Evolutionary conservation across 2,113 vertebrate species (phyloP).

Genomic region (Passer montanus): DNA sequence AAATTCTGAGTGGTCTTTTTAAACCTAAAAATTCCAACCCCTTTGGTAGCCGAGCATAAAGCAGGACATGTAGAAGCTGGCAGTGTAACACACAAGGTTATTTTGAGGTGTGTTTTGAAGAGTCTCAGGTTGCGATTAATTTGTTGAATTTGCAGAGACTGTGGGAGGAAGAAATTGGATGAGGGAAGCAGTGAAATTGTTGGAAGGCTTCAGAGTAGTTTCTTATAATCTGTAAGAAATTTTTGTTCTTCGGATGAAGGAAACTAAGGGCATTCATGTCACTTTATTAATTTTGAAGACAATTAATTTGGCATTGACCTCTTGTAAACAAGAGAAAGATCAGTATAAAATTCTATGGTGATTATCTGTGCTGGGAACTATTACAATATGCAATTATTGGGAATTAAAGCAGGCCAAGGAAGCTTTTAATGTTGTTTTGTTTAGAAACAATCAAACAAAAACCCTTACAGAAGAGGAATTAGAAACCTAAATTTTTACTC

Average conservation of each 20-base stretch:
- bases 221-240: background rate
- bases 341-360: background rate
- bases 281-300: background rate
- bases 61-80: background rate
- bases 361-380: background rate
- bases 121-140: background rate
- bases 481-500: background rate
- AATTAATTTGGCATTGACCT: background rate
- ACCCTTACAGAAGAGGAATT: background rate
- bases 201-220: background rate
- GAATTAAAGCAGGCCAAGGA: background rate
- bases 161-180: background rate
- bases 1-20: background rate
- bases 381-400: background rate
- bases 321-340: background rate
- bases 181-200: background rate
- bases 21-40: background rate
- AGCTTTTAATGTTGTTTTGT: background rate
- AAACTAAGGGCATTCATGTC: background rate
- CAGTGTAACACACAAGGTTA: background rate
- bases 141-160: background rate
- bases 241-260: background rate
- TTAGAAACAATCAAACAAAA: background rate
- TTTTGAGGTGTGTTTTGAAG: background rate
- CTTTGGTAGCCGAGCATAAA: background rate